Evolutionary conservation across 2,797 vertebrate species (phyloP), one percentile per base, ranked within the genome.

Genomic region (Amniataba percoides): DNA sequence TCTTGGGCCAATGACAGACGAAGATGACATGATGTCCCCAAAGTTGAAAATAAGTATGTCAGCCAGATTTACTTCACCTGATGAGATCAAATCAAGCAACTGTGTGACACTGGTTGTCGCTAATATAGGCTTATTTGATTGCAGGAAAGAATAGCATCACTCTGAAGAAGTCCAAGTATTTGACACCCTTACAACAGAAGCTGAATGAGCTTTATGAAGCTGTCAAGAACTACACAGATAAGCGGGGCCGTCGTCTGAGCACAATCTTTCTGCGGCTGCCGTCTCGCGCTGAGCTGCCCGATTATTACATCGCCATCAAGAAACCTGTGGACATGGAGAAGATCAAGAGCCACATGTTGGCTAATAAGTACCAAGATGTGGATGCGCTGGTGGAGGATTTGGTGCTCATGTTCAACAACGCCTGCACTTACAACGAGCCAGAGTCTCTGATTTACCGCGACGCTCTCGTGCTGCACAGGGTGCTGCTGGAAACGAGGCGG

Each of bases 391-490:
- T 98, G 57, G 98, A 99, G 78, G 98, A 99, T 94, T 95, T 99
- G 16, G 98, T 98, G 67, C 96, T 99, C 88, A 99, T 99, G 98
- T 99, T 99, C 94, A 99, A 99, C 89, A 99, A 99, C 0, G 98
- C 98, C 4, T 99, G 98, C 83, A 99, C 98, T 0, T 99, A 99
- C 80, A 99, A 99, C 0, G 98, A 99, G 80, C 98, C 98, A 0
- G 97, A 99, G 85, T 99, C 98, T 36, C 94, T 99, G 84, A 99
- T 99, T 89, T 99, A 99, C 88, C 99, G 98, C 74, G 98, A 99
- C 45, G 98, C 98, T 7, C 93, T 99, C 71, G 93, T 99, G 67
- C 95, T 99, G 49, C 98, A 99, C 91, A 96, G 97, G 79, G 98
- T 99, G 71, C 92, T 99, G 63, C 91, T 99, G 51, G 97, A 97